Evolutionary conservation across 2,888 invertebrate genomes (phyloP), one percentile per base, ranked within the genome.

Genomic region (Dromius quadrimaculatus): DNA sequence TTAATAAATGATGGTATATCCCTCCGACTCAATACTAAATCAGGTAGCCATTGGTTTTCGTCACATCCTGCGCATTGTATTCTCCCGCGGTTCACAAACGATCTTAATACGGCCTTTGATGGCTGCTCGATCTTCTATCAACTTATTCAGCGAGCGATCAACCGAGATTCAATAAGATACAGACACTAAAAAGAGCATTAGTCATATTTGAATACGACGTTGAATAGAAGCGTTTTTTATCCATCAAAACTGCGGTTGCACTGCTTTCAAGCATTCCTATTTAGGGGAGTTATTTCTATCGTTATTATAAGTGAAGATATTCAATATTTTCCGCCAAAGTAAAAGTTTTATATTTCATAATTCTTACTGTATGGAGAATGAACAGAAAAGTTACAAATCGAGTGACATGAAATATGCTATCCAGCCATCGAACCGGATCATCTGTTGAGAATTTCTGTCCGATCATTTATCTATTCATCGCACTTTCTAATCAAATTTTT

Each of bases 1-100:
- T 74, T 75, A 75, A 75, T 75, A 75, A 75, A 75, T 75, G 75
- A 75, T 75, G 72, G 72, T 72, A 72, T 50, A 68, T 68, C 59
- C 68, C 45, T 19, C 34, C 28, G 64, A 64, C 59, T 68, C 68
- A 68, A 68, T 68, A 68, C 19, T 17, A 59, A 68, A 68, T 68
- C 68, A 68, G 68, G 68, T 68, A 68, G 68, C 68, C 68, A 68
- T 68, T 59, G 43, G 59, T 59, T 68, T 68, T 68, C 68, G 59
- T 68, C 68, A 68, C 68, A 43, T 68, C 68, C 68, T 68, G 68
- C 15, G 43, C 22, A 36, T 65, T 65, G 65, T 65, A 13, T 11
- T 2, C 32, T 6, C 36, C 43, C 13, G 47, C 47, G n/a, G 47
- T 32, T 47, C 47, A 47, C 47, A 47, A 22, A 2, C 19, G 47